These are phyloP conservation scores for Neuroscelio doddi DNA, from an alignment of 2,888 invertebrate species.

Conservation along the genomic window DNA sequence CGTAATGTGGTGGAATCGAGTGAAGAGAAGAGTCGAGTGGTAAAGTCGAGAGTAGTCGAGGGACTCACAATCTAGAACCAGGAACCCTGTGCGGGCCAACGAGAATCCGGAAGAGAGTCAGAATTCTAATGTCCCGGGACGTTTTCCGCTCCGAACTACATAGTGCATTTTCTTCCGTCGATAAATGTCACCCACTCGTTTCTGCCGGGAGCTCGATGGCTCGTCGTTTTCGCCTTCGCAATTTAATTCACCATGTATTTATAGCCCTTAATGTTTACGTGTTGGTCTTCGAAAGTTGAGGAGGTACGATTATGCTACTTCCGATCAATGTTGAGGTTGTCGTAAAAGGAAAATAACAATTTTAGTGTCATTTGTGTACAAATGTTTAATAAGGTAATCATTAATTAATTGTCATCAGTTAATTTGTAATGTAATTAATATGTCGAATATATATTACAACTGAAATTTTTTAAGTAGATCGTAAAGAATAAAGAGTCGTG, in stretches of 20 bases:
- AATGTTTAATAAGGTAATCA: too few species aligned
- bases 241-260: conserved; percentile 54
- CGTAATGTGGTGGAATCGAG: conserved; percentile 69
- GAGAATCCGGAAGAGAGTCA: conserved; percentile 58
- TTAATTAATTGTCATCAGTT: too few species aligned
- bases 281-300: conserved; percentile 28
- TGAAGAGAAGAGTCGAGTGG: conserved; percentile 57
- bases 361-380: too few species aligned
- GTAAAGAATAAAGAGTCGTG: too few species aligned
- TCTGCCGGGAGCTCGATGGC: too few species aligned
- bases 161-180: too few species aligned
- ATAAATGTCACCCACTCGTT: too few species aligned
- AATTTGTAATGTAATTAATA: too few species aligned
- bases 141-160: conserved; percentile 11
- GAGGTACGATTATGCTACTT: conserved; percentile 17
- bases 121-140: conserved; percentile 56
- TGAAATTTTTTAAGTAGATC: too few species aligned
- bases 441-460: too few species aligned
- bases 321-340: too few species aligned
- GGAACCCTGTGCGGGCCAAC: conserved; percentile 7
- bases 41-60: conserved; percentile 62
- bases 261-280: conserved; percentile 50
- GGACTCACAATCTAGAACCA: conserved; percentile 10
- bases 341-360: too few species aligned
- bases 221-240: conserved; percentile 33